phyloP scores from a whole-genome alignment of 2,888 invertebrate genomes.

The Drosophila melanocephala region DNA sequence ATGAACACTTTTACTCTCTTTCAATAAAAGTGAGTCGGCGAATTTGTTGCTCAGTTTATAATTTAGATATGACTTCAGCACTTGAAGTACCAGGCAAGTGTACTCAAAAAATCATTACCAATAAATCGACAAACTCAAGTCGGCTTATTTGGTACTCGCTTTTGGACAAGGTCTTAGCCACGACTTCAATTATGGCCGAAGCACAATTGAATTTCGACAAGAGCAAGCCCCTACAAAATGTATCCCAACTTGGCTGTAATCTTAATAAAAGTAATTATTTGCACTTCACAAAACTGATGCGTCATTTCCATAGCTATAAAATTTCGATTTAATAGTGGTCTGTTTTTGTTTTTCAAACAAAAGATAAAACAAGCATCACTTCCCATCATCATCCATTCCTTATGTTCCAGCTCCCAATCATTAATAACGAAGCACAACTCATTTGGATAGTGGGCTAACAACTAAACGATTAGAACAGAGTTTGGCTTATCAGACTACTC shows the following conservation, averaged over 20 bases:
- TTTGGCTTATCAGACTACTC: neutral
- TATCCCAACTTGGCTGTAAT: slow-evolving; percentile 9
- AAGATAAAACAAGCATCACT: neutral
- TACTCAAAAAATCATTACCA: slow-evolving; percentile 30
- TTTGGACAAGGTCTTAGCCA: slow-evolving; percentile 38
- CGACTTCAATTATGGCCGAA: slow-evolving; percentile 26
- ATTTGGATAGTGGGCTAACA: neutral
- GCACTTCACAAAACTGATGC: slow-evolving; percentile 37
- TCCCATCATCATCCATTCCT: slow-evolving; percentile 12
- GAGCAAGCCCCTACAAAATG: slow-evolving; percentile 20
- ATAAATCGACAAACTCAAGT: slow-evolving; percentile 8
- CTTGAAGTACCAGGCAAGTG: slow-evolving; percentile 9
- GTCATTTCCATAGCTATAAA: slow-evolving; percentile 49
- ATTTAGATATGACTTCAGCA: slow-evolving; percentile 35
- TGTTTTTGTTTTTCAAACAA: slow-evolving; percentile 12
- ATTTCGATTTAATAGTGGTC: neutral
- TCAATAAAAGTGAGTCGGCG: neutral
- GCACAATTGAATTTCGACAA: slow-evolving; percentile 36
- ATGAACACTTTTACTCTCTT: slow-evolving; percentile 22
- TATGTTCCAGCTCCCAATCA: neutral
- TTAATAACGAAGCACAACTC: slow-evolving; percentile 10
- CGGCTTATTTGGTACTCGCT: slow-evolving; percentile 10
- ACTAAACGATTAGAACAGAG: neutral
- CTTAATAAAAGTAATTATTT: slow-evolving; percentile 20
- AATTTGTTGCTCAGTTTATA: neutral